Percentiles rank a stretch among this genome's conserved stretches.
Evolutionary conservation across 2,888 invertebrate genomes (phyloP).

Genomic region (Pandemis heparana): DNA sequence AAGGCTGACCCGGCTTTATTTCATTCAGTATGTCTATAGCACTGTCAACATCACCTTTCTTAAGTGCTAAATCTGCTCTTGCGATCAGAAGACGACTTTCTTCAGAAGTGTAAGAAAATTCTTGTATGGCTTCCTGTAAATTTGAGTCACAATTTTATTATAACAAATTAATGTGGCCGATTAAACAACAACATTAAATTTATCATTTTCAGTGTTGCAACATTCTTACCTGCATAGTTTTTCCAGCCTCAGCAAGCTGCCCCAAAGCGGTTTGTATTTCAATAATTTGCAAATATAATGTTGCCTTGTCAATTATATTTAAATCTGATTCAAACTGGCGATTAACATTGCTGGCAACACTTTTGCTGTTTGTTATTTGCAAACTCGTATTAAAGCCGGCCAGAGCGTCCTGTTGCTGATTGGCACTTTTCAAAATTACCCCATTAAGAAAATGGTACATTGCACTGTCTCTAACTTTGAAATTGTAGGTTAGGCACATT

Average conservation of each 20-base stretch:
- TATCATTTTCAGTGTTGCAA: conserved; percentile 4
- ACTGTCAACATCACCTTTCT: conserved; percentile 92
- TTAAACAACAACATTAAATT: background rate
- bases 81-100: conserved; percentile 94
- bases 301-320: conserved; percentile 91
- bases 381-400: conserved; percentile 91
- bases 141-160: background rate
- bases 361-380: conserved; percentile 85
- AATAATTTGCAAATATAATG: conserved; percentile 94
- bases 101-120: conserved; percentile 92
- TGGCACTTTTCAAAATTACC: conserved; percentile 91
- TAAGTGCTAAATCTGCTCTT: conserved; percentile 93
- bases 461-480: conserved; percentile 96
- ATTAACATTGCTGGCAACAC: conserved; percentile 57
- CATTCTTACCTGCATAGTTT: conserved; percentile 89
- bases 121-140: conserved; percentile 86
- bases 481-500: conserved; percentile 95
- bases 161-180: background rate
- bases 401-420: conserved; percentile 89
- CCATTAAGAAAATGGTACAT: conserved; percentile 95
- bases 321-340: conserved; percentile 77
- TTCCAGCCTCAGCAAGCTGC: conserved; percentile 92
- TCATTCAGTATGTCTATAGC: conserved; percentile 92
- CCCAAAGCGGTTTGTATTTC: conserved; percentile 89
- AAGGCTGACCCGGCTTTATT: conserved; percentile 92